Percentiles rank a stretch among this genome's conserved stretches.
These are phyloP conservation scores for Uromys caudimaculatus DNA, from an alignment of 2,797 vertebrate genomes.

Conservation along the genomic window DNA sequence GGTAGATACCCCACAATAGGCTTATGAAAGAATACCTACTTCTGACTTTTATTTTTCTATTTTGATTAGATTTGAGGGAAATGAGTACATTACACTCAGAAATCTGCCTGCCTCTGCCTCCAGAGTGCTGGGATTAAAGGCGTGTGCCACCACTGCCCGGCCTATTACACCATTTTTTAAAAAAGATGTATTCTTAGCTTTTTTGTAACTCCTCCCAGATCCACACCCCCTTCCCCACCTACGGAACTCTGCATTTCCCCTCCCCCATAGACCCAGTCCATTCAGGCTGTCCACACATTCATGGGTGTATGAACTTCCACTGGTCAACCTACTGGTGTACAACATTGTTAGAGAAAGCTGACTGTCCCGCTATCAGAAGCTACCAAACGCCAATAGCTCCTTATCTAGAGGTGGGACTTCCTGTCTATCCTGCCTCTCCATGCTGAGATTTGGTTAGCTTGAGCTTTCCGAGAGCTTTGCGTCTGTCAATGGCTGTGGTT, in stretches of 20 bases:
- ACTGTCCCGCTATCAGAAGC: neutral
- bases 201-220: neutral
- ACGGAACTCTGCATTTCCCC: neutral
- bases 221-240: neutral
- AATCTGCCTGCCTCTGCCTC: too few relatives aligned
- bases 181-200: neutral
- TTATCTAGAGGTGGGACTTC: neutral
- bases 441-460: fast-evolving
- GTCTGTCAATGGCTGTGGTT: neutral
- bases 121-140: too few relatives aligned
- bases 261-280: neutral
- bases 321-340: neutral
- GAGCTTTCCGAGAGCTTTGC: too few relatives aligned
- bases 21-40: neutral
- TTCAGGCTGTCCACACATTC: too few relatives aligned
- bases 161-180: neutral
- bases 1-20: neutral
- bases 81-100: neutral
- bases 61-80: neutral
- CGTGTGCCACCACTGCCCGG: too few relatives aligned
- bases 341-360: neutral
- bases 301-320: neutral
- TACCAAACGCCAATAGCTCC: neutral
- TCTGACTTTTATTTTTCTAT: neutral
- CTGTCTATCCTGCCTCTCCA: neutral